Conservation (phyloP, 2,797 vertebrate genomes). For the Cyclura pinguis region DNA sequence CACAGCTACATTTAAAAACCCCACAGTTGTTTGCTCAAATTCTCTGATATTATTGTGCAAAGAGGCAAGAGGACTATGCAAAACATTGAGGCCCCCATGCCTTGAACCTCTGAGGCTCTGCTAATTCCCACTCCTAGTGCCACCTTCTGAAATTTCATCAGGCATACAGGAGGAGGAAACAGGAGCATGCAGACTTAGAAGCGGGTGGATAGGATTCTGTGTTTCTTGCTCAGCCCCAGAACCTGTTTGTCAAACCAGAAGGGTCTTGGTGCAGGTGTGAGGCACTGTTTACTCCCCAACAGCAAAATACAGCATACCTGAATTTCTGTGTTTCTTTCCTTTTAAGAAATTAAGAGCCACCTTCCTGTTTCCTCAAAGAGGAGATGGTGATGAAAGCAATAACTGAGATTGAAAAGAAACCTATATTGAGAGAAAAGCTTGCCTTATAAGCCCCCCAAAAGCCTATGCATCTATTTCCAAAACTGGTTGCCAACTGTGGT, state of each 20-base stretch:
- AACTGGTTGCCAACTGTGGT: not conserved
- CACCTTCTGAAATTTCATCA: not conserved
- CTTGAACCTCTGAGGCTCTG: not conserved
- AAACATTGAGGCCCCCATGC: too few relatives aligned
- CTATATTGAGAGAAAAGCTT: not conserved
- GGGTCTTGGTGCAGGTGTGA: not conserved
- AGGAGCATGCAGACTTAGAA: not conserved
- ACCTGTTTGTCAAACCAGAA: not conserved
- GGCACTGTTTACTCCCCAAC: not conserved
- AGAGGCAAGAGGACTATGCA: not conserved
- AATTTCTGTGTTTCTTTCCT: not conserved
- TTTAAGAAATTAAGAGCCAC: not conserved
- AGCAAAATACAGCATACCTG: not conserved
- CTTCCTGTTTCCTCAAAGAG: not conserved
- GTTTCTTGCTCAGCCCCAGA: not conserved
- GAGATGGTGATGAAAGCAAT: not conserved
- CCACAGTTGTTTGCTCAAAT: too few relatives aligned
- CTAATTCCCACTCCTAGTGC: not conserved
- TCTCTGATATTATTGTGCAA: not conserved
- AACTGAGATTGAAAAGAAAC: not conserved
- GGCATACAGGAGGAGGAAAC: not conserved
- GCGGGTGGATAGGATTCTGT: too few relatives aligned
- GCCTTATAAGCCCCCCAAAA: not conserved
- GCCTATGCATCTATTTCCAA: not conserved
- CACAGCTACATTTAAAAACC: not conserved